Conservation (phyloP, 2,113 vertebrate genomes). For the Peromyscus maniculatus region DNA sequence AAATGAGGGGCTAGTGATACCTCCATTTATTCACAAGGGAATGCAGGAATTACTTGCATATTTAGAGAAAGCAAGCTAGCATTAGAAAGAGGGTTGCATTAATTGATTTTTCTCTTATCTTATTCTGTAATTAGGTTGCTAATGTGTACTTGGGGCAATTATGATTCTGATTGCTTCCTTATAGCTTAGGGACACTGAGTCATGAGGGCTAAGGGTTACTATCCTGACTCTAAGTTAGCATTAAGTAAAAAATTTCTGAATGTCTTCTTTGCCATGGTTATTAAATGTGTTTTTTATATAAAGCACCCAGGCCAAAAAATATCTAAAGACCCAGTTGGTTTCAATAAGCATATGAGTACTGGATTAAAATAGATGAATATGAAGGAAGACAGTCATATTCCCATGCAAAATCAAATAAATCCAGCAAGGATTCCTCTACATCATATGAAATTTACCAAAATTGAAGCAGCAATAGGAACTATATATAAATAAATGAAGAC, state of each 20-base stretch:
- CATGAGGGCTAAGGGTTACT: accelerated
- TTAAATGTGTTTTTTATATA: background rate
- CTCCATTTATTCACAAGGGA: background rate
- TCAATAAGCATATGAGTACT: background rate
- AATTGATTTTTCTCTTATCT: background rate
- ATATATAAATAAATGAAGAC: background rate
- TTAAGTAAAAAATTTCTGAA: background rate
- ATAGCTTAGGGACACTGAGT: background rate
- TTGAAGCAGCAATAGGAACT: too few species aligned
- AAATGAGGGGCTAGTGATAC: background rate
- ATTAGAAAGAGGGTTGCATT: background rate
- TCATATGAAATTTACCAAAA: background rate
- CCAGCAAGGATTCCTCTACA: background rate
- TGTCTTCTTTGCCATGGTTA: background rate
- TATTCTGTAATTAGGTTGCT: background rate
- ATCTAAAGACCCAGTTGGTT: background rate
- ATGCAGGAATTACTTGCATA: background rate
- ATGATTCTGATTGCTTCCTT: background rate
- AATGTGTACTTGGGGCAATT: background rate
- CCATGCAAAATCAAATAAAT: background rate
- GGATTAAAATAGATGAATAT: background rate
- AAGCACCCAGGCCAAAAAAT: too few species aligned
- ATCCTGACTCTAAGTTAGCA: background rate
- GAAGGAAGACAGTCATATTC: background rate
- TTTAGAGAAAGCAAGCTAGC: background rate